Base-by-base conservation (phyloP, 1,140 invertebrate genomes). In the Philotrypesis tridentata region DNA sequence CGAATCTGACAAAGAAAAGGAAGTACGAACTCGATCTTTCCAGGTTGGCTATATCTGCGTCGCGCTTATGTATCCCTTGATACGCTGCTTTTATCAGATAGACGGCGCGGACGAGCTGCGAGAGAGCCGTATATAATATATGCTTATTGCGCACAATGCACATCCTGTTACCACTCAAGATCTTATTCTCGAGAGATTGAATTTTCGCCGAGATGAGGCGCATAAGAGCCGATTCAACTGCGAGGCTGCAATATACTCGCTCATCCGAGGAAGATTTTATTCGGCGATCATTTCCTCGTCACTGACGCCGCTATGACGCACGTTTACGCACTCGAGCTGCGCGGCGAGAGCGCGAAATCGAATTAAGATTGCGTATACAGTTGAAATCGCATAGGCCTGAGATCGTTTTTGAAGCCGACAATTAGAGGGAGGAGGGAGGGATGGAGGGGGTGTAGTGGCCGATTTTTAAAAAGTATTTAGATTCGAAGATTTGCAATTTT, bases 1-100 rank as follows among this genome's bases (percentile, higher is more conserved):
- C n/a, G 37, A 25, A 43, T 23, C 11, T 73, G 71, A 73, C 40
- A 73, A 60, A 11, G 21, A 27, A 73, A 73, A 73, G 40, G 71
- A 73, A 60, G 12, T 73, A 43, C n/a, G 14, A 73, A 73, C 71
- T 25, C 27, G 40, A 48, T 73, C 43, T 55, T n/a, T 43, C 27
- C n/a, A 29, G 25, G 23, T 55, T 17, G 71, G 14, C 23, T 55
- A 12, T 5, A 40, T 40, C 1, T 8, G 8, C 33, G 5, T 55
- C n/a, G n/a, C n/a, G n/a, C n/a, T n/a, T n/a, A n/a, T n/a, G n/a
- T 55, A 55, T 21, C 48, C 17, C 48, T 21, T 65, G 23, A 25
- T 65, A 65, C 63, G n/a, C 4, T 0, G 14, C n/a, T 2, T 65
- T 11, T 65, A 65, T 65, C 23, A 27, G 25, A 65, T 25, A 65